Conservation (phyloP, 2,797 vertebrate genomes). For the Microchirus variegatus region DNA sequence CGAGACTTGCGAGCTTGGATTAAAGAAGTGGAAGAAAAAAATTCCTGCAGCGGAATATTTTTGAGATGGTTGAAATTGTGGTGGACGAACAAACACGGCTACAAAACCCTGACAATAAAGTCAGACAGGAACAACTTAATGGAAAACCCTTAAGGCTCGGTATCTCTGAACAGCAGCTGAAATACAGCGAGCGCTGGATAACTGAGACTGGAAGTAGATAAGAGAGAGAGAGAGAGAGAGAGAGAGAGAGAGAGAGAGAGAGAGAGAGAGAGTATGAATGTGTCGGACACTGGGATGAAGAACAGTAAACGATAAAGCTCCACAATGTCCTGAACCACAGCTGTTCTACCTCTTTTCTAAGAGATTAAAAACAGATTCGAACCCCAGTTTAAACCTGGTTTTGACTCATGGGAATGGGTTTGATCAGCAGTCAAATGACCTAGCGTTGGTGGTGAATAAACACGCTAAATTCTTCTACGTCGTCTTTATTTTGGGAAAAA, state of each 20-base stretch:
- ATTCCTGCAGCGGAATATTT: background rate
- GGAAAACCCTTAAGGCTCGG: constrained; percentile 59
- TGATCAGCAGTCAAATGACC: no score
- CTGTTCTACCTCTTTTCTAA: no score
- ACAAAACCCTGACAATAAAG: constrained; percentile 19
- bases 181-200: constrained; percentile 16
- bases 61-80: background rate
- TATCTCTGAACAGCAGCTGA: constrained; percentile 38
- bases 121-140: constrained; percentile 51
- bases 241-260: constrained; percentile 33
- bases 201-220: constrained; percentile 18
- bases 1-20: no score
- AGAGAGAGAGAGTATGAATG: constrained; percentile 25
- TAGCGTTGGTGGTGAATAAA: no score
- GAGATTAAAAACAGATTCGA: no score
- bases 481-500: no score
- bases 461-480: no score
- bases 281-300: constrained; percentile 28
- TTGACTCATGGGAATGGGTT: no score
- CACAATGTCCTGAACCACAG: no score
- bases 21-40: background rate
- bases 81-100: constrained; percentile 21
- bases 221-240: constrained; percentile 33
- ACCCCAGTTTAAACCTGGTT: no score
- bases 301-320: constrained; percentile 9